Evolutionary conservation across 2,113 vertebrate species (phyloP), one percentile per base, ranked within the genome.

Genomic region (Pluvianellus socialis): DNA sequence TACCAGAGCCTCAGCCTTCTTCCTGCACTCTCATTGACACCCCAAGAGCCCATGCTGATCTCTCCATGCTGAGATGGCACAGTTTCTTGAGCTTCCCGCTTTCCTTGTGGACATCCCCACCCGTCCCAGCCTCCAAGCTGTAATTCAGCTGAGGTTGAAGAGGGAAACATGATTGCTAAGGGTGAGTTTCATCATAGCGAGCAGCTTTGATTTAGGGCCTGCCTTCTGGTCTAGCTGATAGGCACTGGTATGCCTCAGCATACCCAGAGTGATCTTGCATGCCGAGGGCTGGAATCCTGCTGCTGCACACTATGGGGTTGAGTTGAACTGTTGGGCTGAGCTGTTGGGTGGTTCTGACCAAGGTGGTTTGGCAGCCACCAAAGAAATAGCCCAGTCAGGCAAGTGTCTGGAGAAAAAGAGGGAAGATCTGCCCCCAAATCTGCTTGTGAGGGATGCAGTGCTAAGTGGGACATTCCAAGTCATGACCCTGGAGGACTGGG

Each of bases 191-290:
- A n/a, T 65, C 70, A 94, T 1, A 35, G 56, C 0, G 1, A 86
- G 35, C 56, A 79, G 47, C 80, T 96, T 89, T 96, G 70, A 82
- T 87, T 59, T 26, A 40, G n/a, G 55, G 21, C 22, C 12, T 94
- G 66, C 80, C 90, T 93, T 79, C 83, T 87, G 52, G 65, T 84
- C 44, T 86, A 58, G 72, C 72, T 94, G 91, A 81, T 90, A 90
- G 77, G 87, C 62, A 72, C 14, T 52, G 66, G 13, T 94, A 9
- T 75, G 65, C 35, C 61, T 81, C 52, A 87, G 47, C 70, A 56
- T 44, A 87, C 13, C 40, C 1, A 0, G n/a, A 68, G 52, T 59
- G 44, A 49, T 79, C 76, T 21, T 95, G 42, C 0, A 0, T 73
- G 53, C 72, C 71, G 63, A 81, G 38, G 32, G 56, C 13, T 92